Conservation (phyloP, 2,888 invertebrate genomes). For the Zhengitettix transpicula region DNA sequence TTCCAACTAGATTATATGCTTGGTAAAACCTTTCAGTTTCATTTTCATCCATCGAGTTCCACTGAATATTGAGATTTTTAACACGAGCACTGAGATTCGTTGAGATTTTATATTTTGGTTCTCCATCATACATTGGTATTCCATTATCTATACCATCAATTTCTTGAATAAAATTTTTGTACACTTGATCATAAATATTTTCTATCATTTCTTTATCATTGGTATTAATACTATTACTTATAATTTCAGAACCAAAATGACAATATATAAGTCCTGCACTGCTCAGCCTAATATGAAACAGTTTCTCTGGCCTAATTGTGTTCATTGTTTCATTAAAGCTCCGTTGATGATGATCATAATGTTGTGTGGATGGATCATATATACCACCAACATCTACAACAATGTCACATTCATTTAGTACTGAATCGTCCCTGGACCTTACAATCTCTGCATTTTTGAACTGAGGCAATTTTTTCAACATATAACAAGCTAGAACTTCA, state of each 20-base stretch:
- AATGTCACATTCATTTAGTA: slow-evolving; percentile 70
- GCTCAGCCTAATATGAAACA: slow-evolving; percentile 54
- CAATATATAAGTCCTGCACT: slow-evolving; percentile 88
- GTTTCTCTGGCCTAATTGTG: slow-evolving; percentile 38
- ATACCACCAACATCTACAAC: slow-evolving; percentile 88
- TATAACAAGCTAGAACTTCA: slow-evolving; percentile 83
- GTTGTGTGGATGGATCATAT: slow-evolving; percentile 55
- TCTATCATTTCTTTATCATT: slow-evolving; percentile 33
- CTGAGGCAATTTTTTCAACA: slow-evolving; percentile 66
- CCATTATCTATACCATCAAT: slow-evolving; percentile 97
- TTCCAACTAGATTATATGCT: slow-evolving; percentile 61
- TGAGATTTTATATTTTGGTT: slow-evolving; percentile 46
- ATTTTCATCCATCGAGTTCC: slow-evolving; percentile 45
- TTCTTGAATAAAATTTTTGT: slow-evolving; percentile 77
- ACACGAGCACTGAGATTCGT: slow-evolving; percentile 67
- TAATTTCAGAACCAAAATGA: slow-evolving; percentile 70
- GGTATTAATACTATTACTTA: slow-evolving; percentile 38
- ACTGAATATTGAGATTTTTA: slow-evolving; percentile 60
- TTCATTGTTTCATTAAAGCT: slow-evolving; percentile 51
- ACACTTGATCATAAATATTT: slow-evolving; percentile 51
- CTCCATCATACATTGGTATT: slow-evolving; percentile 59
- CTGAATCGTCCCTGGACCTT: slow-evolving; percentile 38
- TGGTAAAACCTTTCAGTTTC: slow-evolving; percentile 47
- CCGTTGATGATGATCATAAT: slow-evolving; percentile 92
- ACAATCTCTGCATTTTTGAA: slow-evolving; percentile 69